Evolutionary conservation across 2,888 invertebrate genomes (phyloP).

Genomic region (Vanessa cardui): DNA sequence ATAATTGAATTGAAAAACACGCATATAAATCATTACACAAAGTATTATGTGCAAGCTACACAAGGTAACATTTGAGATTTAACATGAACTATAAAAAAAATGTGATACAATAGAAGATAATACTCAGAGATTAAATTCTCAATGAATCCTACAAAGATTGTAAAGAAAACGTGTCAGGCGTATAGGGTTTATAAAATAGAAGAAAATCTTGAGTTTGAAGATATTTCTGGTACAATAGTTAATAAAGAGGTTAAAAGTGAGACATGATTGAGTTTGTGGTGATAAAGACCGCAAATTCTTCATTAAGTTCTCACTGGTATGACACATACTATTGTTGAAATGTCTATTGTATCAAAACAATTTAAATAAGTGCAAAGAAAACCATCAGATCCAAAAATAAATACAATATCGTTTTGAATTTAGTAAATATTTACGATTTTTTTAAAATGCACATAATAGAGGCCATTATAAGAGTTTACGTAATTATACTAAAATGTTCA

Average conservation of each 20-base stretch:
- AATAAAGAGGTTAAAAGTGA: not conserved
- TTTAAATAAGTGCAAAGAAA: no score
- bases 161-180: not conserved
- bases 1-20: no score
- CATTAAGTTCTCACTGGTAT: conserved; percentile 25
- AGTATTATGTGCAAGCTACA: no score
- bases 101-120: not conserved
- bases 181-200: not conserved
- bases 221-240: not conserved
- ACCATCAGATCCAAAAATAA: no score
- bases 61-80: no score
- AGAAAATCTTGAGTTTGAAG: not conserved
- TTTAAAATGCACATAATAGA: not conserved
- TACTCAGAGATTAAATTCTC: not conserved
- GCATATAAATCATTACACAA: no score
- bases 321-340: not conserved
- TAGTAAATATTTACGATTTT: not conserved
- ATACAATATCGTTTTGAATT: no score
- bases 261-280: conserved; percentile 15
- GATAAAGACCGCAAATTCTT: conserved; percentile 36
- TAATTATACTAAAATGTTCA: not conserved
- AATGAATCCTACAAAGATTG: not conserved
- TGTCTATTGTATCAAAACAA: not conserved
- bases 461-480: not conserved
- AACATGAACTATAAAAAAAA: no score